Percentiles rank a stretch among this genome's conserved stretches.
phyloP scores from a whole-genome alignment of 2,797 vertebrate genomes.

The Staurois parvus region DNA sequence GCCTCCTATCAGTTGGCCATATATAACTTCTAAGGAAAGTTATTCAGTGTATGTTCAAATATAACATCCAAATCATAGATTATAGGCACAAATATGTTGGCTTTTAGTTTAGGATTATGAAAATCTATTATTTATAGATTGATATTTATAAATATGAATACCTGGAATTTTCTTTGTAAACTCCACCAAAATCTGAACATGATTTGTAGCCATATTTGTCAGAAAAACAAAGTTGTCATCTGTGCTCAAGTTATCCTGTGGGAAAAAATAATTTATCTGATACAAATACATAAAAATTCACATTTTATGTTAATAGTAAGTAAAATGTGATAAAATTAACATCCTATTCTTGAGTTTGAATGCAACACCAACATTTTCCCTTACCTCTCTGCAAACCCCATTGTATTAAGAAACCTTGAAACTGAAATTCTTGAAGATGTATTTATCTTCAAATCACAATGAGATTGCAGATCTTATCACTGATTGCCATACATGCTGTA shows the following conservation, averaged over 20 bases:
- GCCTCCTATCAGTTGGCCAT: neutral
- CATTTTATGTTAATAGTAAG: neutral
- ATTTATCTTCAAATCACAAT: conserved; percentile 32
- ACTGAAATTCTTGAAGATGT: conserved; percentile 15
- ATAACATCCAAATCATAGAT: neutral
- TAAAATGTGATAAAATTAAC: neutral
- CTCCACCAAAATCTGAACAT: conserved; percentile 96
- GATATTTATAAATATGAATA: conserved; percentile 60
- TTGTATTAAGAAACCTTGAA: conserved; percentile 34
- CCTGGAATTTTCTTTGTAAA: conserved; percentile 99
- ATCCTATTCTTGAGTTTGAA: neutral
- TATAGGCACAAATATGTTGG: neutral
- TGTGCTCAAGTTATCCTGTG: conserved; percentile 91
- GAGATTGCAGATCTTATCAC: conserved; percentile 52
- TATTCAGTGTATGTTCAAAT: neutral
- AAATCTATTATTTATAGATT: neutral
- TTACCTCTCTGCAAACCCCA: neutral
- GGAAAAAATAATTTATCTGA: conserved; percentile 53
- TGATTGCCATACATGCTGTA: neutral
- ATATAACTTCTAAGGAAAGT: neutral
- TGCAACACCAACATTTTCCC: neutral
- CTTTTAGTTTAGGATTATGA: neutral
- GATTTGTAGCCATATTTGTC: conserved; percentile 97
- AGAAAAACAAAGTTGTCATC: conserved; percentile 98
- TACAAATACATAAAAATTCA: conserved; percentile 63